Evolutionary conservation across 2,888 invertebrate species (phyloP).

Genomic region (Cephus pulcher): DNA sequence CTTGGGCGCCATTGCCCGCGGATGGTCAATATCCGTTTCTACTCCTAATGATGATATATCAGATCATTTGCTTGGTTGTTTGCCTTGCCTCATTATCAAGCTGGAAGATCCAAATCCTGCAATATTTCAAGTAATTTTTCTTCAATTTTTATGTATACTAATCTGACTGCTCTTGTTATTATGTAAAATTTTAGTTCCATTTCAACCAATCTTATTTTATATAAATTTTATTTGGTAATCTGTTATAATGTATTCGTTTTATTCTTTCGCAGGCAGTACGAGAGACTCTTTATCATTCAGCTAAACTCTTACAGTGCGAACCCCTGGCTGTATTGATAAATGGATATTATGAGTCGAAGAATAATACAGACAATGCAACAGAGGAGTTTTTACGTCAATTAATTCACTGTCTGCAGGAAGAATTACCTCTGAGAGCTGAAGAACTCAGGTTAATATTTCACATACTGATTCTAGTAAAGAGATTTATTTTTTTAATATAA

Average conservation of each 20-base stretch:
- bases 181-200: not conserved
- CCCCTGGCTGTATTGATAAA: constrained; percentile 41
- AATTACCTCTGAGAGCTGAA: constrained; percentile 53
- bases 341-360: constrained; percentile 39
- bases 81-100: constrained; percentile 55
- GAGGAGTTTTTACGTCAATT: constrained; percentile 42
- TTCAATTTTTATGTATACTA: not conserved
- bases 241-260: not conserved
- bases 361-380: constrained; percentile 33
- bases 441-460: constrained; percentile 49
- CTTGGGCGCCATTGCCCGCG: constrained; percentile 44
- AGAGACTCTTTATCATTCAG: constrained; percentile 47
- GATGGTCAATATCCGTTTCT: constrained; percentile 45
- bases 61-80: constrained; percentile 56
- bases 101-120: constrained; percentile 49
- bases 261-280: constrained; percentile 40
- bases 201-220: not conserved
- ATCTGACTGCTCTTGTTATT: not conserved
- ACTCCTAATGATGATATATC: constrained; percentile 41
- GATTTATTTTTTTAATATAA: not conserved
- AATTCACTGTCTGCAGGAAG: constrained; percentile 46
- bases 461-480: not conserved
- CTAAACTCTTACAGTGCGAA: constrained; percentile 45
- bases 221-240: not conserved
- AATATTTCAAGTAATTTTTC: constrained; percentile 41